These are phyloP conservation scores for Syritta pipiens DNA, from an alignment of 2,888 invertebrate species.

Conservation along the genomic window DNA sequence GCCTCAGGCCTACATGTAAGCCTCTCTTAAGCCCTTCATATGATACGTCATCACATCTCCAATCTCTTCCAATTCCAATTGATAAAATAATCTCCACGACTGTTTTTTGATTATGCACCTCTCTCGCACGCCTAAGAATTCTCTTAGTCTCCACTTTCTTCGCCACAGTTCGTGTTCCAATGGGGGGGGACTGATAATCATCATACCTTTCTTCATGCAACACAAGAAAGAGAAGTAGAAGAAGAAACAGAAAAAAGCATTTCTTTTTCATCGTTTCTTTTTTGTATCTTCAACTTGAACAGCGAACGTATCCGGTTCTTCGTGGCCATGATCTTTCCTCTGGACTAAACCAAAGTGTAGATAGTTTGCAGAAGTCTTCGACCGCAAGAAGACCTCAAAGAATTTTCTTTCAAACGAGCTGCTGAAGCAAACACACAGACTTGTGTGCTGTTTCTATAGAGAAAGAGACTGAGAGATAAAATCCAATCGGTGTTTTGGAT, in stretches of 20 bases:
- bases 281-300: neutral
- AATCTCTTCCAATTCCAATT: too few species aligned
- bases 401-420: slow-evolving; percentile 22
- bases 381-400: slow-evolving; percentile 65
- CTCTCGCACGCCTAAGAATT: too few species aligned
- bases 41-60: too few species aligned
- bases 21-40: too few species aligned
- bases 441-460: neutral
- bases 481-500: slow-evolving; percentile 52
- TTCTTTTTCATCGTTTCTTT: slow-evolving; percentile 9
- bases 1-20: too few species aligned
- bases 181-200: neutral
- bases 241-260: slow-evolving; percentile 9
- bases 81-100: too few species aligned
- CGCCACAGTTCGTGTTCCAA: neutral
- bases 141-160: too few species aligned
- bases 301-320: slow-evolving; percentile 57
- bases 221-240: neutral
- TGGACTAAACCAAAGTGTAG: slow-evolving; percentile 42
- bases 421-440: neutral
- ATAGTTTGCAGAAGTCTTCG: slow-evolving; percentile 68
- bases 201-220: neutral
- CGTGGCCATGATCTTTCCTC: slow-evolving; percentile 61
- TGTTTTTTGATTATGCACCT: too few species aligned
- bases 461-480: too few species aligned